Conservation (phyloP, 1,140 invertebrate genomes). For the Pogonus chalceus region DNA sequence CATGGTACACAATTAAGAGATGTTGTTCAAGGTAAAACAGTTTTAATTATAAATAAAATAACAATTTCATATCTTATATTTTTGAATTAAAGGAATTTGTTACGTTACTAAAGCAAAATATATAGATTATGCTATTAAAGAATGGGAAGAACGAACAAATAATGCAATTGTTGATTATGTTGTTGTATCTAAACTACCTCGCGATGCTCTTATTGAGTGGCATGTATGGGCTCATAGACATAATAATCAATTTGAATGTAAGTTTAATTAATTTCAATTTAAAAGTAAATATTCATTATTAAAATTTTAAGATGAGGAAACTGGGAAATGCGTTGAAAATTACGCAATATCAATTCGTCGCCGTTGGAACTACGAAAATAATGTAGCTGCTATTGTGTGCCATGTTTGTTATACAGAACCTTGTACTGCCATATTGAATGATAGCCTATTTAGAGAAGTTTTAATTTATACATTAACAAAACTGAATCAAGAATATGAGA, state of each 20-base stretch:
- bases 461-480: conserved; percentile 63
- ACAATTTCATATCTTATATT: conserved; percentile 1
- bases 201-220: conserved; percentile 79
- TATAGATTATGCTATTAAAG: conserved; percentile 59
- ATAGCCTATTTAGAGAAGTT: conserved; percentile 51
- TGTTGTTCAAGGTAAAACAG: conserved; percentile 54
- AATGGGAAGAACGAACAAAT: conserved; percentile 75
- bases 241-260: conserved; percentile 79
- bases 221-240: conserved; percentile 80
- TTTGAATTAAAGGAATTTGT: conserved; percentile 56
- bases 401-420: conserved; percentile 52
- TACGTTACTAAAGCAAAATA: conserved; percentile 62
- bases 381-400: conserved; percentile 73
- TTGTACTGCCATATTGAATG: conserved; percentile 41
- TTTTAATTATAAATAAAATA: conserved; percentile 2
- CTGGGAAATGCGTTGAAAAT: conserved; percentile 68
- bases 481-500: conserved; percentile 53
- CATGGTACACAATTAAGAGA: conserved; percentile 61
- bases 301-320: conserved; percentile 78
- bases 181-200: conserved; percentile 68
- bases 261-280: conserved; percentile 30
- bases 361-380: conserved; percentile 81
- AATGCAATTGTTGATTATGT: conserved; percentile 81
- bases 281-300: conserved; percentile 2
- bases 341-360: conserved; percentile 70